phyloP scores from a whole-genome alignment of 2,113 vertebrate species.

The Centrocercus urophasianus region DNA sequence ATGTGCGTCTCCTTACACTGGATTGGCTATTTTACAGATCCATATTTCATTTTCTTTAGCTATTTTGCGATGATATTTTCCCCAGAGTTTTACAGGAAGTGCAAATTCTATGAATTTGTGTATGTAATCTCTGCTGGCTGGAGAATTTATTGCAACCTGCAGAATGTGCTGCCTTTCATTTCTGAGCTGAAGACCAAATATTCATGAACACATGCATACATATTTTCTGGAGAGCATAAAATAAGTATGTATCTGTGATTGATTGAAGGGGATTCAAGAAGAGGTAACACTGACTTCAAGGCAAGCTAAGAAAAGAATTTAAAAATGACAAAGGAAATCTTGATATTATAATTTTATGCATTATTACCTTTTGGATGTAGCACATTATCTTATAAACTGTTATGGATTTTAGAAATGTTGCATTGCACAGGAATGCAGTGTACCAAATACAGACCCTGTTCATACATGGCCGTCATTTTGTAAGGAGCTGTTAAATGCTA shows the following conservation, averaged over 20 bases:
- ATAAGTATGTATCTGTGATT: background rate
- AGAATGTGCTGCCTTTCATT: background rate
- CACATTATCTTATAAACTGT: background rate
- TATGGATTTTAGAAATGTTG: background rate
- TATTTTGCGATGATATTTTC: background rate
- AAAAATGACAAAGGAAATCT: background rate
- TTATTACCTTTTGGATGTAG: background rate
- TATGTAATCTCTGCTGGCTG: background rate
- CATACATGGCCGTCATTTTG: background rate
- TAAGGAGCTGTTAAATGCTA: background rate
- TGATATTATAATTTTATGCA: background rate
- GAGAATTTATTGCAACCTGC: background rate
- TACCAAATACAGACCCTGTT: background rate
- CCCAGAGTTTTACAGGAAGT: background rate
- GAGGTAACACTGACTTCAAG: background rate
- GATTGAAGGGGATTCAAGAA: background rate
- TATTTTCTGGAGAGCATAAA: background rate
- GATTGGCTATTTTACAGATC: background rate
- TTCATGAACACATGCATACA: background rate
- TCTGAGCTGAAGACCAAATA: slow-evolving; percentile 11
- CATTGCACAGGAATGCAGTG: background rate
- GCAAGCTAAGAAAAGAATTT: background rate
- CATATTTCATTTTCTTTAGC: background rate
- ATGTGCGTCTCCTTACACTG: background rate
- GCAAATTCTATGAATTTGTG: background rate